Percentiles rank a stretch among this genome's conserved stretches.
Conservation (phyloP, 2,797 vertebrate species). For the Cottoperca gobio region DNA sequence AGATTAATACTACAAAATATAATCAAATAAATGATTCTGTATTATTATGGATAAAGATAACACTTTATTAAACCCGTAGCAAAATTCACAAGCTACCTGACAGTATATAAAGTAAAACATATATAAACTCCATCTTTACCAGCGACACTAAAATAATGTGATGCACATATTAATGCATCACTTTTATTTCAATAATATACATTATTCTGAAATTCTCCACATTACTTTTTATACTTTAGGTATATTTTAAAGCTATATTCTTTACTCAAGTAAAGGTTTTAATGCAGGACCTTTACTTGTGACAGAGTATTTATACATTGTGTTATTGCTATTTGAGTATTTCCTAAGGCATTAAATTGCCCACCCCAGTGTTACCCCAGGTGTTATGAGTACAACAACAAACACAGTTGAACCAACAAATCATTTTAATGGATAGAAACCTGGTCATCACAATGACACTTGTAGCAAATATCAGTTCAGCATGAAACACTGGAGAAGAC, state of each 20-base stretch:
- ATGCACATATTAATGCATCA: background rate
- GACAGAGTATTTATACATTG: background rate
- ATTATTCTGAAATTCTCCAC: background rate
- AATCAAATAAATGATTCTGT: background rate
- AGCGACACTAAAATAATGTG: background rate
- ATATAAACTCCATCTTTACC: background rate
- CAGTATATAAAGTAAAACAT: background rate
- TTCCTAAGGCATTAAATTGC: background rate
- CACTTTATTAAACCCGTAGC: background rate
- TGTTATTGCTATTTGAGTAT: background rate
- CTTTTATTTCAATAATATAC: background rate
- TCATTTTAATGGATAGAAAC: slow-evolving; percentile 77
- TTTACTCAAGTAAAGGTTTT: background rate
- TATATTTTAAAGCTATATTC: background rate
- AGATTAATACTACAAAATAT: background rate
- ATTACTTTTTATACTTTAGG: background rate
- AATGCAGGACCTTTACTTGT: background rate
- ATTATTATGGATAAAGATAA: background rate
- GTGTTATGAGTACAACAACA: slow-evolving; percentile 28
- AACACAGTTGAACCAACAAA: slow-evolving; percentile 52
- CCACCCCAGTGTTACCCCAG: background rate
- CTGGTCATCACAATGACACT: slow-evolving; percentile 40
- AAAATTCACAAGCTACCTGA: background rate
- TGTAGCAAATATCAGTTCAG: slow-evolving; percentile 32
- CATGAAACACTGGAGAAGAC: slow-evolving; percentile 28